Evolutionary conservation across 1,140 invertebrate species (phyloP).

Genomic region (Drosophila melanogaster): Release_6_plus_ISO1_MT NT_037436.4:17448001-17448500

Average conservation of each 20-base stretch:
- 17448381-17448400: conserved; percentile 38
- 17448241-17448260: conserved; percentile 66
- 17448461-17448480: conserved; percentile 85
- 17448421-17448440: conserved; percentile 50
- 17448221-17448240: conserved; percentile 41
- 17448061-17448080: too few relatives aligned
- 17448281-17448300: conserved; percentile 84
- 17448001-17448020: too few relatives aligned
- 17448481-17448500: conserved; percentile 81
- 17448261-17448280: conserved; percentile 85
- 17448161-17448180: conserved; percentile 10
- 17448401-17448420: conserved; percentile 46
- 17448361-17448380: conserved; percentile 27
- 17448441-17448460: conserved; percentile 84
- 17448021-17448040: too few relatives aligned
- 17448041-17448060: too few relatives aligned
- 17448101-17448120: too few relatives aligned
- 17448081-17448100: too few relatives aligned
- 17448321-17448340: conserved; percentile 74
- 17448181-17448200: conserved; percentile 27
- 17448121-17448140: too few relatives aligned
- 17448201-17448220: conserved; percentile 30
- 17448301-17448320: conserved; percentile 85
- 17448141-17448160: conserved; percentile 21
- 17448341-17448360: conserved; percentile 15